phyloP scores from a whole-genome alignment of 2,888 invertebrate genomes.

The Calameuta filiformis region DNA sequence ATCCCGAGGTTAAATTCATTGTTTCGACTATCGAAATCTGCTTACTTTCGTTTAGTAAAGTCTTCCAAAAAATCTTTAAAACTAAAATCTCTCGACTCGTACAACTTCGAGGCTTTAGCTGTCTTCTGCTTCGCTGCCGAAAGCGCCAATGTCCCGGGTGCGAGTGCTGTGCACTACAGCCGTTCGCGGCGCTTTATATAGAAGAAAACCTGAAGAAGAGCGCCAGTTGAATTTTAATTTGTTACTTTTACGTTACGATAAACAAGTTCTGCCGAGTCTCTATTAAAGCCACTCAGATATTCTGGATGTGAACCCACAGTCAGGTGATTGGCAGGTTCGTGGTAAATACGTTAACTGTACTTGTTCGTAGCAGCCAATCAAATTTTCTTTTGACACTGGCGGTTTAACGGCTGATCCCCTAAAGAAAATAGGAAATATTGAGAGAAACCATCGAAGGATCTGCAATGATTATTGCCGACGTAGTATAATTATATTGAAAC shows the following conservation, averaged over 20 bases:
- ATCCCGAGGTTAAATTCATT: slow-evolving; percentile 36
- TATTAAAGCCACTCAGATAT: neutral
- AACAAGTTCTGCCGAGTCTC: slow-evolving; percentile 39
- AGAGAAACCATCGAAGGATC: neutral
- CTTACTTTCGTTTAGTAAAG: neutral
- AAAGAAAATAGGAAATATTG: neutral
- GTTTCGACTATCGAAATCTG: neutral
- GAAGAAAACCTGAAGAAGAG: slow-evolving; percentile 14
- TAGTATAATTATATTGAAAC: neutral
- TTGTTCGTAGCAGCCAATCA: neutral
- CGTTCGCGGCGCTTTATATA: neutral
- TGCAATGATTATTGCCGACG: neutral
- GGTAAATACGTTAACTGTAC: neutral
- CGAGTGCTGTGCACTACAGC: neutral
- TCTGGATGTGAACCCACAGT: neutral
- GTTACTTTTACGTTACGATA: slow-evolving; percentile 34
- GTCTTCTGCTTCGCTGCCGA: neutral
- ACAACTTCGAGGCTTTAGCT: neutral
- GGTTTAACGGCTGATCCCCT: neutral
- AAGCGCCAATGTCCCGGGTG: neutral
- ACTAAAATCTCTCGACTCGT: neutral
- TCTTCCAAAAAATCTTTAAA: neutral
- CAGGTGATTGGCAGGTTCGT: neutral
- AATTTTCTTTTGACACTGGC: neutral
- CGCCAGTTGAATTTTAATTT: slow-evolving; percentile 52